Conservation (phyloP, 1,140 invertebrate genomes). For the Tetranychus urticae region DNA sequence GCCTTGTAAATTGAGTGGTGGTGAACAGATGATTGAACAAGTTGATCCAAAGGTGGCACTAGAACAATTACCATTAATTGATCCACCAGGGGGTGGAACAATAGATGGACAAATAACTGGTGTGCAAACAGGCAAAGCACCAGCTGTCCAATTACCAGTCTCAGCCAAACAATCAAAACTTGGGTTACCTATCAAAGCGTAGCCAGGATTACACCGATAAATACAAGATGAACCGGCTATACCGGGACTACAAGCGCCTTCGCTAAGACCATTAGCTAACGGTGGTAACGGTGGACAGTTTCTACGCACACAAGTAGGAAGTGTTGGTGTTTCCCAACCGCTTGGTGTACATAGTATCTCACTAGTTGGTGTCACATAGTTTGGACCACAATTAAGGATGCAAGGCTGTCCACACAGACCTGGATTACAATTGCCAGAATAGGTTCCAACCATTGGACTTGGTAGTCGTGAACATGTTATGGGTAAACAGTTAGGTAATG, state of each 20-base stretch:
- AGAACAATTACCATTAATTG: neutral
- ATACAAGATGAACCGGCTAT: neutral
- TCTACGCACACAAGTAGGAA: neutral
- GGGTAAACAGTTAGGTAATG: neutral
- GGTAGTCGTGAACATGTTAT: neutral
- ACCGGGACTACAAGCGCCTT: constrained; percentile 6
- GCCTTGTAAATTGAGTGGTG: constrained; percentile 5
- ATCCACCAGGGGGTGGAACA: neutral
- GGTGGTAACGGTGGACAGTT: constrained; percentile 2
- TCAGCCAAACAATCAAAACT: neutral
- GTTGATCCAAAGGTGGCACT: neutral
- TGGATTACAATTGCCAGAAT: neutral
- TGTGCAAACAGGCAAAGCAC: constrained; percentile 5
- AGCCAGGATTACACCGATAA: constrained; percentile 4
- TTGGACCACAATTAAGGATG: neutral
- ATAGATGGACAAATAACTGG: neutral
- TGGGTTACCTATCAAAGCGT: neutral
- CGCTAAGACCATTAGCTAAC: constrained; percentile 1
- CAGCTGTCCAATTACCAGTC: constrained; percentile 1
- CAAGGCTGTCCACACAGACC: neutral
- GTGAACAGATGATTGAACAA: constrained; percentile 5
- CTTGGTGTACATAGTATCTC: neutral
- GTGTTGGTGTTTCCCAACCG: neutral
- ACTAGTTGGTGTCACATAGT: neutral
- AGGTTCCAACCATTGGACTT: neutral